These are phyloP conservation scores for Anoura caudifer DNA, from an alignment of 2,113 vertebrate genomes.

Conservation along the genomic window DNA sequence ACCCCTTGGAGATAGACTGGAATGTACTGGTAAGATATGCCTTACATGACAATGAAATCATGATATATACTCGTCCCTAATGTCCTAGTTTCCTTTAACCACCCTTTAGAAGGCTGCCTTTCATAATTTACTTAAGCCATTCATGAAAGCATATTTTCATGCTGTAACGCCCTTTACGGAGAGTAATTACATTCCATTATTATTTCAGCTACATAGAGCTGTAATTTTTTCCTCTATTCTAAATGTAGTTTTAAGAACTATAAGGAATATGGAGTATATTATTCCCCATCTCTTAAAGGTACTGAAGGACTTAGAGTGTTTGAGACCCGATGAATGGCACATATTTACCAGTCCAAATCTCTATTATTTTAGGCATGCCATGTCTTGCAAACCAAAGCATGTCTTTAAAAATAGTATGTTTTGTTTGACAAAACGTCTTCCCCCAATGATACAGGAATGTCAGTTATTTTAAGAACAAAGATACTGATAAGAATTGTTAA, in stretches of 20 bases:
- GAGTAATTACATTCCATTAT: neutral
- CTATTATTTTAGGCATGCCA: neutral
- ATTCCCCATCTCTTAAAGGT: neutral
- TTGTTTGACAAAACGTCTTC: conserved; percentile 13
- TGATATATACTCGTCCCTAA: neutral
- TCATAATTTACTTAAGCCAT: neutral
- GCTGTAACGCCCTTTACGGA: neutral
- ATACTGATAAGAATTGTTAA: neutral
- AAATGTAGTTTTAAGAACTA: neutral
- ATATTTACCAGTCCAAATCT: neutral
- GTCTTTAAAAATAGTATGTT: conserved; percentile 53
- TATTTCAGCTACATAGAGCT: neutral
- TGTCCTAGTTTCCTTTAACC: neutral
- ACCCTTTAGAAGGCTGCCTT: neutral
- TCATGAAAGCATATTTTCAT: neutral
- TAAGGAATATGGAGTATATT: neutral
- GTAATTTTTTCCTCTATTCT: neutral
- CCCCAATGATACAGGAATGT: conserved; percentile 15
- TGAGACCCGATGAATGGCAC: neutral
- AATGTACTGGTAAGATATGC: neutral
- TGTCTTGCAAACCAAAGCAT: conserved; percentile 20
- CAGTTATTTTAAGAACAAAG: conserved; percentile 57
- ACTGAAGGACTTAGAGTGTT: neutral
- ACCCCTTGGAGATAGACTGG: neutral
- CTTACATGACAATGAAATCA: neutral